Percentiles rank a stretch among this genome's conserved stretches.
Evolutionary conservation across 2,113 vertebrate genomes (phyloP).

Genomic region (Etheostoma cragini): DNA sequence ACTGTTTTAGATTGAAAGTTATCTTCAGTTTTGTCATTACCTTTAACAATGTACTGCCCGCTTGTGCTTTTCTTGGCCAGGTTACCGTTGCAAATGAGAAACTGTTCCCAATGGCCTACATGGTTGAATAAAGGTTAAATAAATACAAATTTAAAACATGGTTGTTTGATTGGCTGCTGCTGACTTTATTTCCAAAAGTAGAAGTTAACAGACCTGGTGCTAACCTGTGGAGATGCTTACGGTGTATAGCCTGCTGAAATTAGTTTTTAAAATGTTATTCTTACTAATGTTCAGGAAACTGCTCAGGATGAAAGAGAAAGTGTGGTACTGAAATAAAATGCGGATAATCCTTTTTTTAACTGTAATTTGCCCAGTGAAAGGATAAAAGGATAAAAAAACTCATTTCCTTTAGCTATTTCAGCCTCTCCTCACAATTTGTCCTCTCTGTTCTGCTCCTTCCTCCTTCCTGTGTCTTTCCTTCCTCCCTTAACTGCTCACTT

Average conservation of each 20-base stretch:
- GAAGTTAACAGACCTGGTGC: background rate
- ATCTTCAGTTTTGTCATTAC: conserved; percentile 42
- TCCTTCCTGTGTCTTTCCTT: conserved; percentile 64
- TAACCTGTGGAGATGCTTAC: background rate
- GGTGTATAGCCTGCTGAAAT: conserved; percentile 17
- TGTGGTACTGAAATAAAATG: conserved; percentile 9
- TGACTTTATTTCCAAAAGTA: background rate
- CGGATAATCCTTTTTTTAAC: conserved; percentile 22
- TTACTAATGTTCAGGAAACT: background rate
- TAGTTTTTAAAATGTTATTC: background rate
- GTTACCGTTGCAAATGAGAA: no score
- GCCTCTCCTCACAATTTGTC: conserved; percentile 33
- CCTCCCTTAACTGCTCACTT: conserved; percentile 67
- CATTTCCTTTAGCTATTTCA: conserved; percentile 62
- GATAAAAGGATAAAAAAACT: conserved; percentile 28
- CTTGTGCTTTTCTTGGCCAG: no score
- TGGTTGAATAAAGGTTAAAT: no score
- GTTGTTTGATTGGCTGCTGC: conserved; percentile 9
- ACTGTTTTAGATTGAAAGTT: conserved; percentile 34
- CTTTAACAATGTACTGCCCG: conserved; percentile 16
- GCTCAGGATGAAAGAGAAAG: conserved; percentile 2
- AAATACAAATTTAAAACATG: no score
- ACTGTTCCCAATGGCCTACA: no score
- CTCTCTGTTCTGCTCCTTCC: conserved; percentile 32
- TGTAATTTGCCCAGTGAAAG: conserved; percentile 29